Evolutionary conservation across 2,888 invertebrate species (phyloP).

Genomic region (Petrolisthes cinctipes): DNA sequence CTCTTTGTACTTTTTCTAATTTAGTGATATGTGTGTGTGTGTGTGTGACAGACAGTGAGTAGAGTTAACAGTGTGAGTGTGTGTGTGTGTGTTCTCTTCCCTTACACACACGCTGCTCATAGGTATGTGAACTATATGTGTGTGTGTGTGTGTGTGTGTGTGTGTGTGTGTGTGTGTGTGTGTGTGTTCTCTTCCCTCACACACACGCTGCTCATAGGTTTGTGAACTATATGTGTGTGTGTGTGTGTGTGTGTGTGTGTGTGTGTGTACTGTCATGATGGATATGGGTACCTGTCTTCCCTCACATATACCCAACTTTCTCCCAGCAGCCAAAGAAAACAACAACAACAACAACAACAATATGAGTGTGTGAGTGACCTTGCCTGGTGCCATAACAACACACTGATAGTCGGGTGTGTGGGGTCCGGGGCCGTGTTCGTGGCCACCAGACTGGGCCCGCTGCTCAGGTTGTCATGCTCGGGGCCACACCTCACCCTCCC

Average conservation of each 20-base stretch:
- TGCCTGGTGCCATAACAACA: constrained; percentile 37
- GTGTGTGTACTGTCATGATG: background rate
- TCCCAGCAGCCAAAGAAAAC: too few species aligned
- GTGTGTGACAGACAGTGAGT: too few species aligned
- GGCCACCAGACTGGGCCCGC: constrained; percentile 44
- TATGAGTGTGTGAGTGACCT: constrained; percentile 34
- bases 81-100: too few species aligned
- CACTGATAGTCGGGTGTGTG: constrained; percentile 38
- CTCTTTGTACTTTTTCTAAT: background rate
- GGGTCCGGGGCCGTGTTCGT: constrained; percentile 42
- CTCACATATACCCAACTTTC: background rate
- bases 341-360: background rate
- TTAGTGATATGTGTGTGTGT: background rate
- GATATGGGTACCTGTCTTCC: too few species aligned
- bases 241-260: background rate
- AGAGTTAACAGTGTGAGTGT: too few species aligned
- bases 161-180: too few species aligned
- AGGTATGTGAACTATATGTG: too few species aligned
- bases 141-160: too few species aligned
- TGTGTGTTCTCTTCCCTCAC: too few species aligned
- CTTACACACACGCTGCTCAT: too few species aligned
- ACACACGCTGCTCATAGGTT: too few species aligned
- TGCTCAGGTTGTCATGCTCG: constrained; percentile 36
- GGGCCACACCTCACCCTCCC: constrained; percentile 26
- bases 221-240: too few species aligned